phyloP scores from a whole-genome alignment of 2,888 invertebrate species.

The Eupithecia centaureata region DNA sequence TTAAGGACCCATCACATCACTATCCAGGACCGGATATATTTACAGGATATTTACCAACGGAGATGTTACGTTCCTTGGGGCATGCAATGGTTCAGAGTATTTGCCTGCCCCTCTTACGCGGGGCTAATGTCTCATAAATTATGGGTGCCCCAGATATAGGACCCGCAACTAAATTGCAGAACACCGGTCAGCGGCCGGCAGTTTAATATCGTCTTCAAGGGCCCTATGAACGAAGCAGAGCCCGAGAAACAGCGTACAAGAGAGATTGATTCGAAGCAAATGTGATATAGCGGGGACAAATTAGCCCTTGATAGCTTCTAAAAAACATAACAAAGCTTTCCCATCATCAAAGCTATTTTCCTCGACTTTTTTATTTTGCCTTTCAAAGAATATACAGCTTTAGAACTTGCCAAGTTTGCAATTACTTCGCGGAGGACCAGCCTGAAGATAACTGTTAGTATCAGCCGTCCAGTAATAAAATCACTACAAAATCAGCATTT shows the following conservation, averaged over 20 bases:
- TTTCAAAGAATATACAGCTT: neutral
- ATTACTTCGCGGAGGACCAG: neutral
- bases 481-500: neutral
- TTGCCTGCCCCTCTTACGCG: conserved; percentile 24
- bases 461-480: neutral
- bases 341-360: neutral
- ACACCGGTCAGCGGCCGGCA: conserved; percentile 18
- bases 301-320: neutral
- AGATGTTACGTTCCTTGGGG: conserved; percentile 10
- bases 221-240: conserved; percentile 8
- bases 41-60: conserved; percentile 17
- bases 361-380: neutral
- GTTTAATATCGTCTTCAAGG: conserved; percentile 18
- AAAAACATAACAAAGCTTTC: neutral
- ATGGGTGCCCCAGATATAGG: conserved; percentile 26
- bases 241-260: neutral
- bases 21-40: conserved; percentile 1
- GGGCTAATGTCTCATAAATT: conserved; percentile 28
- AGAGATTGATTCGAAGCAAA: neutral
- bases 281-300: neutral
- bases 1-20: neutral
- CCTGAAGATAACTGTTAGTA: neutral
- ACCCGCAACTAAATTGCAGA: conserved; percentile 28
- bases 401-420: neutral
- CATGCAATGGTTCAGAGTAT: conserved; percentile 21